Conservation (phyloP, 2,888 invertebrate genomes). For the Megaustenia siamemsis region DNA sequence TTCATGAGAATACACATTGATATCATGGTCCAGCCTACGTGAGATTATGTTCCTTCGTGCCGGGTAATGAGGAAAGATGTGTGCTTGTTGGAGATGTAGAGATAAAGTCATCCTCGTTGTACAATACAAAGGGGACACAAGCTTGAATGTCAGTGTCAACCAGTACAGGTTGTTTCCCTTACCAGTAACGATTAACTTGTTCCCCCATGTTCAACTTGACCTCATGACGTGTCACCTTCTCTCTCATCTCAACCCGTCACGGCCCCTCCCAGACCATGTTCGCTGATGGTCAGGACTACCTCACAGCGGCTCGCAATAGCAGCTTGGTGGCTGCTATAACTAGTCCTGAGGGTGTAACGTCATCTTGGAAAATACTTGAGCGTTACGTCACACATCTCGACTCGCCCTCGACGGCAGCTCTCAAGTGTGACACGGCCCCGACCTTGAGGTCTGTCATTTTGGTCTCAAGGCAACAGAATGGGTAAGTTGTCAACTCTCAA, state of each 20-base stretch:
- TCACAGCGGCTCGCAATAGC: neutral
- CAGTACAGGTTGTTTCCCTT: no score
- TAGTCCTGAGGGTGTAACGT: neutral
- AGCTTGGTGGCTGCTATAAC: neutral
- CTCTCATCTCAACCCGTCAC: no score
- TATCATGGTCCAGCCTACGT: neutral
- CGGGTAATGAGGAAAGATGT: neutral
- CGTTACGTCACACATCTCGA: neutral
- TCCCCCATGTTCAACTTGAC: no score
- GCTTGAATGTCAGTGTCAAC: no score
- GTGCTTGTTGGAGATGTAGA: no score
- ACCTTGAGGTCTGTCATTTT: neutral
- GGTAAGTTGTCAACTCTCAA: neutral
- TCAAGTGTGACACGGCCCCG: conserved; percentile 24
- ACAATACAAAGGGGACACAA: no score
- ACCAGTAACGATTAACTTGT: no score
- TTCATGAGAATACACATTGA: neutral
- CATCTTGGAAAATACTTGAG: conserved; percentile 11
- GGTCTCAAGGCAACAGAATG: neutral
- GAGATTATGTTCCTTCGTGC: neutral
- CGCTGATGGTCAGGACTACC: conserved; percentile 14
- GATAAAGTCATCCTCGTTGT: no score
- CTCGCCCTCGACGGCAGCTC: neutral
- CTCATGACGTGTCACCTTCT: no score
- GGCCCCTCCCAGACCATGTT: conserved; percentile 15